phyloP scores from a whole-genome alignment of 1,140 invertebrate species.

The Lordiphosa stackelbergi region DNA sequence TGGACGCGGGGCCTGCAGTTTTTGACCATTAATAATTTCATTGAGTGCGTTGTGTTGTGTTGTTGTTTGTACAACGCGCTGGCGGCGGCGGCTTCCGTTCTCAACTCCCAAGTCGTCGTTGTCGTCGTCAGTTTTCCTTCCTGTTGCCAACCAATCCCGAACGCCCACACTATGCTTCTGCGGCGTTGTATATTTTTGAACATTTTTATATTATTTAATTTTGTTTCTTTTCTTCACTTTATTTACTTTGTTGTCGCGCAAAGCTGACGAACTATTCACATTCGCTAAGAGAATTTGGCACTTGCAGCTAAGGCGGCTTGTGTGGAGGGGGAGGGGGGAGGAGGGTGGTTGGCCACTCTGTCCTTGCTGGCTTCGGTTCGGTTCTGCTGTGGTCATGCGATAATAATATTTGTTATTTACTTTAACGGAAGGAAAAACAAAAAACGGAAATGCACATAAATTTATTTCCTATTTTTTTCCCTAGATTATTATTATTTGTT shows the following conservation, averaged over 20 bases:
- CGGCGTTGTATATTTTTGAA: constrained; percentile 35
- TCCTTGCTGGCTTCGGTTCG: constrained; percentile 14
- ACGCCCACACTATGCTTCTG: constrained; percentile 2
- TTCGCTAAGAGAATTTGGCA: constrained; percentile 28
- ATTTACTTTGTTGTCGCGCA: constrained; percentile 25
- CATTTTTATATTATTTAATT: constrained; percentile 48
- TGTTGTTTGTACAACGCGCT: constrained; percentile 14
- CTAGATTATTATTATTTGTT: constrained; percentile 54
- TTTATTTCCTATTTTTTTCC: constrained; percentile 54
- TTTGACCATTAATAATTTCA: constrained; percentile 71
- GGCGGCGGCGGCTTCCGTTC: constrained; percentile 51
- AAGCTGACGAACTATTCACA: constrained; percentile 31
- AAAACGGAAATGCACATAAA: constrained; percentile 77
- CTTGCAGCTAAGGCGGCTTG: background rate
- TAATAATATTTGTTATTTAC: constrained; percentile 77
- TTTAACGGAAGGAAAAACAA: constrained; percentile 71
- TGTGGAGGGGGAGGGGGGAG: no score
- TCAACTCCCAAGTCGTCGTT: constrained; percentile 1
- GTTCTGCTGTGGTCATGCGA: constrained; percentile 58
- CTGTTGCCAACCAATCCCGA: background rate
- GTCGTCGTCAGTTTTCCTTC: constrained; percentile 13
- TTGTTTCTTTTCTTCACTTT: constrained; percentile 18
- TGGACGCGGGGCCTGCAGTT: constrained; percentile 44
- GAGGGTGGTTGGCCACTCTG: background rate
- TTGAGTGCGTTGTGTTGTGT: constrained; percentile 37